A percentile compares a stretch with the other conserved stretches of the same genome.
Evolutionary conservation across 2,797 vertebrate genomes (phyloP).

Genomic region (Eupleurogrammus muticus): DNA sequence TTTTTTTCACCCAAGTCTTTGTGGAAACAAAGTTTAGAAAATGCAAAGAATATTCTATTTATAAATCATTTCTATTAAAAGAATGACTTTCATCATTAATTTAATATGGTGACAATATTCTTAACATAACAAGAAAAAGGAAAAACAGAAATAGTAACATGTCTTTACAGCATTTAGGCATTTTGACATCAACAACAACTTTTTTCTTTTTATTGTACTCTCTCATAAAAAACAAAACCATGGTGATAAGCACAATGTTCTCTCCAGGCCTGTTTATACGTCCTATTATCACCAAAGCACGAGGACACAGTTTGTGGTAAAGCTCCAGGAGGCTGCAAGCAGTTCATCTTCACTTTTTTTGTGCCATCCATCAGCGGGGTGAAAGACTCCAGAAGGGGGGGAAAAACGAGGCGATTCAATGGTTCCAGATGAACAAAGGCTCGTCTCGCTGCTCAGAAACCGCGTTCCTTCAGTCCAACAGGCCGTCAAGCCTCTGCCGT

Average conservation of each 20-base stretch:
- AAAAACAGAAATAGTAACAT: no score
- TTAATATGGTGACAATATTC: no score
- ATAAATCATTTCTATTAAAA: no score
- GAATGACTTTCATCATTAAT: no score
- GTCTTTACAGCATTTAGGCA: no score
- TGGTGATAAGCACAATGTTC: background rate
- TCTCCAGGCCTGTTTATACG: background rate
- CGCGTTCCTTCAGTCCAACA: conserved; percentile 7
- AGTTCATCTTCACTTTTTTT: conserved; percentile 8
- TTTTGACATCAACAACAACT: background rate
- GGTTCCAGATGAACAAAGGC: conserved; percentile 13
- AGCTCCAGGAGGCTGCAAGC: conserved; percentile 1
- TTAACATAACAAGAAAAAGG: no score
- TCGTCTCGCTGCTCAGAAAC: background rate
- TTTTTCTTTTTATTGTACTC: background rate
- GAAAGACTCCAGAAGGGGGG: conserved; percentile 14
- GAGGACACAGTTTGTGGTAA: conserved; percentile 13
- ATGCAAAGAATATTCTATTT: no score
- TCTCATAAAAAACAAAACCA: background rate
- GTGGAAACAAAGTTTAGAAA: no score
- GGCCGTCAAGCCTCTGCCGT: conserved; percentile 5
- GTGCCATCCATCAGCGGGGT: conserved; percentile 2
- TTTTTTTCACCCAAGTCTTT: no score
- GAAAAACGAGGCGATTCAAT: background rate
- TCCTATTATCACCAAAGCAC: background rate